A percentile compares a stretch with the other conserved stretches of the same genome.
Evolutionary conservation across 2,888 invertebrate genomes (phyloP).

Genomic region (Thymelicus acteon): DNA sequence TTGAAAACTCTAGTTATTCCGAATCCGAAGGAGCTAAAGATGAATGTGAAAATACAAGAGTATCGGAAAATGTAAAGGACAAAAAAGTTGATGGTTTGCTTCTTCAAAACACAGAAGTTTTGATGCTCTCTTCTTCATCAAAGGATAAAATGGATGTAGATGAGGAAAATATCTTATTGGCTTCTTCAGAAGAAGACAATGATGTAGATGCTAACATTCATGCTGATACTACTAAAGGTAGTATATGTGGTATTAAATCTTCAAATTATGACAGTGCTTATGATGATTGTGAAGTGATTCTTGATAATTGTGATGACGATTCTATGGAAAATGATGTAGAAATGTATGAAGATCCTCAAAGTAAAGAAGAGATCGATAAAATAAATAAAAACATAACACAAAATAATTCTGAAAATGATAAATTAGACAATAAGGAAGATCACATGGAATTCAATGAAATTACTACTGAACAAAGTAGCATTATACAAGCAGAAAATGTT

Average conservation of each 20-base stretch:
- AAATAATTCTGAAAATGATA: neutral
- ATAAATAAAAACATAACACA: neutral
- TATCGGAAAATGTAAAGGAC: neutral
- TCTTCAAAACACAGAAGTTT: slow-evolving; percentile 44
- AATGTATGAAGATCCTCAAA: neutral
- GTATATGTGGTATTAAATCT: neutral
- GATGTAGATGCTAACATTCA: neutral
- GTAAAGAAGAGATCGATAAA: neutral
- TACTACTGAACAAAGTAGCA: neutral
- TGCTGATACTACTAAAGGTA: neutral
- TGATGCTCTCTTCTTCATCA: slow-evolving; percentile 43
- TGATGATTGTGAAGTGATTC: slow-evolving; percentile 18
- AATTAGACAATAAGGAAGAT: neutral
- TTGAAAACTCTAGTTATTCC: slow-evolving; percentile 77
- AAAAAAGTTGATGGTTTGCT: slow-evolving; percentile 38
- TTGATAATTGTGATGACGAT: slow-evolving; percentile 7
- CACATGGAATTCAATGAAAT: neutral
- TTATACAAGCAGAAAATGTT: neutral
- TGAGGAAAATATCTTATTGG: slow-evolving; percentile 63
- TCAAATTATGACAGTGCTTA: slow-evolving; percentile 42
- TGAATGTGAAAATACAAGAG: slow-evolving; percentile 10
- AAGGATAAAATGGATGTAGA: slow-evolving; percentile 39
- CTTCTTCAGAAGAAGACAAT: slow-evolving; percentile 63
- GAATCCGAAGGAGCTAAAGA: slow-evolving; percentile 60
- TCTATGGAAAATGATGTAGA: neutral